Conservation (phyloP, 2,113 vertebrate genomes). For the Poecilia latipinna region DNA sequence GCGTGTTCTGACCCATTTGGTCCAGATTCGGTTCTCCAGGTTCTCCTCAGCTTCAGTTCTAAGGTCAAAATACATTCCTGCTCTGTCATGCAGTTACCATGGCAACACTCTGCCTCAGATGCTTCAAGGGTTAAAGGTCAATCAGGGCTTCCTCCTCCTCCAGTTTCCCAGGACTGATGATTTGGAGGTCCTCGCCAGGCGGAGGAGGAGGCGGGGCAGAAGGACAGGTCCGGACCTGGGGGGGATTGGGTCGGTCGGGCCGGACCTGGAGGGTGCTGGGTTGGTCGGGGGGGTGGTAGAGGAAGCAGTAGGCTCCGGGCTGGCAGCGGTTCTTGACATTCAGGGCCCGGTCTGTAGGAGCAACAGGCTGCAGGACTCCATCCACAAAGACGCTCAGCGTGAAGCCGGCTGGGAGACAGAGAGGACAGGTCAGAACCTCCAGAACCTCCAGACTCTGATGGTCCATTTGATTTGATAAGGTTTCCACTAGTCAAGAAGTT, state of each 20-base stretch:
- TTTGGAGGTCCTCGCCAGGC: slow-evolving; percentile 14
- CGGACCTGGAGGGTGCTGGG: not conserved
- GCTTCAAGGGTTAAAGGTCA: slow-evolving; percentile 45
- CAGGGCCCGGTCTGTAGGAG: slow-evolving; percentile 85
- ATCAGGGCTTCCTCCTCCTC: slow-evolving; percentile 61
- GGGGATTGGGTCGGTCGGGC: too few relatives aligned
- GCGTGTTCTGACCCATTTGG: slow-evolving; percentile 30
- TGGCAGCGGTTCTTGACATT: slow-evolving; percentile 86
- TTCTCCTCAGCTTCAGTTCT: slow-evolving; percentile 2
- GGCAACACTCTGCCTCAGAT: not conserved
- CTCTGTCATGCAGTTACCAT: slow-evolving; percentile 18
- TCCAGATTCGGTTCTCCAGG: not conserved
- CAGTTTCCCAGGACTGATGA: too few relatives aligned
- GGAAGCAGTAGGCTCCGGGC: slow-evolving; percentile 87
- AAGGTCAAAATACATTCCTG: not conserved
- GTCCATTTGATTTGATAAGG: not conserved
- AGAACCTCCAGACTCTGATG: too few relatives aligned
- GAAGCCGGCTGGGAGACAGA: slow-evolving; percentile 67
- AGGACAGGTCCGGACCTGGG: slow-evolving; percentile 32
- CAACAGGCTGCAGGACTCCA: slow-evolving; percentile 78
- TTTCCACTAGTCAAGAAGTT: too few relatives aligned
- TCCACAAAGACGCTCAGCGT: slow-evolving; percentile 86
- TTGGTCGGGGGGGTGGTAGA: slow-evolving; percentile 84
- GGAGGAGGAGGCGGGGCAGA: slow-evolving; percentile 31
- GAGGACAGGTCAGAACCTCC: not conserved